Base-by-base conservation (phyloP, 53 echinoderm and acorn worm genomes). In the Holothuria scabra region DNA sequence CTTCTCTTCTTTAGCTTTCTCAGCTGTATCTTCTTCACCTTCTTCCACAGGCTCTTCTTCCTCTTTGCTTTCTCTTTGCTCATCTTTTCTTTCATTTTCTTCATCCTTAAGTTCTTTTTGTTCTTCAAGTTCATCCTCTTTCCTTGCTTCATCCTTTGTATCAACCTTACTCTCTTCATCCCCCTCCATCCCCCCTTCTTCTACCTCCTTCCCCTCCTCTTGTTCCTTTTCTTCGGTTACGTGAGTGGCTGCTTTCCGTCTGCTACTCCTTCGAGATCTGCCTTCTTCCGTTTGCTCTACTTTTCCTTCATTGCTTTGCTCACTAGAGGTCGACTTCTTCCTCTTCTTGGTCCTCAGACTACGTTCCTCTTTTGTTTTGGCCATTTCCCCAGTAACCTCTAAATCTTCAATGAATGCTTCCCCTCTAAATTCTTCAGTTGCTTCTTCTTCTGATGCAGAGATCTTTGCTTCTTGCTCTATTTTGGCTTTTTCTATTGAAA, bases 371-470 rank as follows among this genome's bases (percentile, higher is more conserved):
- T 80, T 58, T 28, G 25, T 55, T 59, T 76, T 46, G 18, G 48
- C 71, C 49, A 78, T 76, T 2, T 18, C 52, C 16, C 71, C 81
- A 31, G 67, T 70, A 12, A 74, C 86, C 0, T 74, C 82, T n/a
- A 88, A 90, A 31, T 83, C 86, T 76, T 82, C 46, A n/a, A 38
- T 38, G n/a, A 26, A 12, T 82, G 33, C 16, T 66, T 63, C 65
- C n/a, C n/a, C 34, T 65, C 35, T 65, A 24, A n/a, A 26, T 23
- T 93, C 85, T 13, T 81, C 46, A 8, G 49, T 33, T 14, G 93
- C 56, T 21, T 8, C 60, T 23, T 72, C 48, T 21, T 72, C 72
- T 11, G 22, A 5, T 46, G 44, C 1, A 1, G 11, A 22, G 23
- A 46, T 23, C 20, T 48, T 44, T 22, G 46, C 16, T 2, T 72